Base-by-base conservation (phyloP, 1,140 invertebrate species). In the Reticulitermes speratus region DNA sequence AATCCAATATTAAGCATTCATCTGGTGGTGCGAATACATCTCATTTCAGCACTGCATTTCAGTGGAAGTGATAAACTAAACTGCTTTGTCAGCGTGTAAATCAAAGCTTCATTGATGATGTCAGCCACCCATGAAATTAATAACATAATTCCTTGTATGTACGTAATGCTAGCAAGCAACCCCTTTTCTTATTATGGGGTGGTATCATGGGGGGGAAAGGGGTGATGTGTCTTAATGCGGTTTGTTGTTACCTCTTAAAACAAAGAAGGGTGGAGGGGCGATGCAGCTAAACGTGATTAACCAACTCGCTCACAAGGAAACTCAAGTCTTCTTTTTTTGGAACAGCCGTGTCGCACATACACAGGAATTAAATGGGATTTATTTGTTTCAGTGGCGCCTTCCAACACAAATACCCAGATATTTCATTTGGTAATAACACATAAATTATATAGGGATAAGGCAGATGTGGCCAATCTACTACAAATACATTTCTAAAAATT, bases 231-330 rank as follows among this genome's bases (percentile, higher is more conserved):
- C 65, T 75, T 75, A 75, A 75, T 75, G 65, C 65, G 65, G 65
- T 75, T 75, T 75, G 65, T 75, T 75, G 65, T 75, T 75, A 75
- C 65, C 65, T 75, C 65, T 75, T 75, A 75, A 75, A 75, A 75
- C 65, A 75, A 75, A 75, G 65, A 75, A 12, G 65, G 65, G 65
- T 30, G n/a, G 65, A 30, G 7, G 65, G 65, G n/a, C 12, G n/a
- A n/a, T 6, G 65, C 65, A 75, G 14, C 25, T 30, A 75, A 75
- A 75, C n/a, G 65, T 75, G 65, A 75, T 75, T 75, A 75, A 75
- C 25, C 9, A 16, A n/a, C 65, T 14, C 65, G 65, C 65, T 75
- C 65, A 14, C n/a, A 75, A 30, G 65, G 65, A 75, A 75, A 75
- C n/a, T n/a, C n/a, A 0, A 1, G n/a, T 75, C 7, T 75, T 16